A percentile compares a stretch with the other conserved stretches of the same genome.
phyloP scores from a whole-genome alignment of 2,113 vertebrate species.

The Astur gentilis region DNA sequence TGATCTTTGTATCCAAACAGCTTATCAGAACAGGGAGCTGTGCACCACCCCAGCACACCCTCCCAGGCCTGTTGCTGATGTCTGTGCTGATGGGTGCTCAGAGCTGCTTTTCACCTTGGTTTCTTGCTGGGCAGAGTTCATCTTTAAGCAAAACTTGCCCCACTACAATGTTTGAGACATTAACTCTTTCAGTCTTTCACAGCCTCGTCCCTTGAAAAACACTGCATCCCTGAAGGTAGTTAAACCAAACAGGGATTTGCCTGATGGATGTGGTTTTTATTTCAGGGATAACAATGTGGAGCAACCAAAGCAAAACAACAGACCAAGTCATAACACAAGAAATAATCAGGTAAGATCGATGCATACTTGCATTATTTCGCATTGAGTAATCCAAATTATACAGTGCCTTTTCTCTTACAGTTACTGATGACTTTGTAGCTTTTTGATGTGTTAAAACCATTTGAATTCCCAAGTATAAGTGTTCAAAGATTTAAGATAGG shows the following conservation, averaged over 20 bases:
- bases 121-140: too few species aligned
- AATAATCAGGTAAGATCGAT: slow-evolving; percentile 12
- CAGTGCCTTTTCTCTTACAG: neutral
- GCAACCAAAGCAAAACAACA: slow-evolving; percentile 22
- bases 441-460: neutral
- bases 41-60: too few species aligned
- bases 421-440: neutral
- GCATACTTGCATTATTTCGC: neutral
- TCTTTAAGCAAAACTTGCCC: too few species aligned
- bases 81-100: too few species aligned
- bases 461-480: neutral
- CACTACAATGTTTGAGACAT: too few species aligned
- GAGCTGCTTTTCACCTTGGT: too few species aligned
- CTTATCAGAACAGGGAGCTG: too few species aligned
- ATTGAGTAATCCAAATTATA: neutral
- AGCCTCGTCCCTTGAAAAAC: neutral
- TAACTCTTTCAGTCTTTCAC: too few species aligned
- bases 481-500: too few species aligned
- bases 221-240: neutral
- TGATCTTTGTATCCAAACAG: too few species aligned
- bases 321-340: neutral
- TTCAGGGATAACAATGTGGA: slow-evolving; percentile 18
- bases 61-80: too few species aligned
- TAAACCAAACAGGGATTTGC: neutral
- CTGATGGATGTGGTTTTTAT: neutral